Evolutionary conservation across 2,888 invertebrate genomes (phyloP).

Genomic region (Tridacna gigas): DNA sequence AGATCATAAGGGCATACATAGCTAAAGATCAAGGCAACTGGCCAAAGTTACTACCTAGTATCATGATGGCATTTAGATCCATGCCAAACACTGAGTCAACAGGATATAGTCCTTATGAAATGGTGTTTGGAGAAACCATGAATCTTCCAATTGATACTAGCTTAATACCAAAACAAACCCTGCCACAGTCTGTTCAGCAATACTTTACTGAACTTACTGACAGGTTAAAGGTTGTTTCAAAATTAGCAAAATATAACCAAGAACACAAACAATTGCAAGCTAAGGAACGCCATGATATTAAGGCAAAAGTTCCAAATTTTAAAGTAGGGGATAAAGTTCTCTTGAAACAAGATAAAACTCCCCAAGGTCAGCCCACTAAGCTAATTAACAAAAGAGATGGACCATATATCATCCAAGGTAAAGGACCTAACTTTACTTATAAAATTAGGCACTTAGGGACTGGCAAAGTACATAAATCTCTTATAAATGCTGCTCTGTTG

Average conservation of each 20-base stretch:
- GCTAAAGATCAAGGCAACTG: constrained; percentile 48
- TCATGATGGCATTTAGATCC: constrained; percentile 56
- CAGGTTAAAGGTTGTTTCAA: neutral
- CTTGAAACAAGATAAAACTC: neutral
- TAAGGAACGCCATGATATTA: too few species aligned
- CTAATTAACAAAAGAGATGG: too few species aligned
- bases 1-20: constrained; percentile 47
- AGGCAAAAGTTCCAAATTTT: too few species aligned
- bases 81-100: constrained; percentile 16
- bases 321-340: too few species aligned
- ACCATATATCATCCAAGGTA: too few species aligned
- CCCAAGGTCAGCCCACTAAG: too few species aligned
- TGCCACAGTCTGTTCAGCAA: constrained; percentile 15
- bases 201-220: neutral
- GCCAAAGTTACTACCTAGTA: constrained; percentile 35
- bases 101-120: constrained; percentile 3
- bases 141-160: constrained; percentile 27
- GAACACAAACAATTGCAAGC: too few species aligned
- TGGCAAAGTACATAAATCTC: too few species aligned
- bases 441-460: too few species aligned
- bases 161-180: constrained; percentile 38
- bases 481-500: too few species aligned
- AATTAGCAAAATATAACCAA: constrained; percentile 13
- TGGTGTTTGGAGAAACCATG: constrained; percentile 38
- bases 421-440: too few species aligned